Percentiles rank a stretch among this genome's conserved stretches.
phyloP scores from a whole-genome alignment of 2,797 vertebrate genomes.

The Danio jaintianensis region DNA sequence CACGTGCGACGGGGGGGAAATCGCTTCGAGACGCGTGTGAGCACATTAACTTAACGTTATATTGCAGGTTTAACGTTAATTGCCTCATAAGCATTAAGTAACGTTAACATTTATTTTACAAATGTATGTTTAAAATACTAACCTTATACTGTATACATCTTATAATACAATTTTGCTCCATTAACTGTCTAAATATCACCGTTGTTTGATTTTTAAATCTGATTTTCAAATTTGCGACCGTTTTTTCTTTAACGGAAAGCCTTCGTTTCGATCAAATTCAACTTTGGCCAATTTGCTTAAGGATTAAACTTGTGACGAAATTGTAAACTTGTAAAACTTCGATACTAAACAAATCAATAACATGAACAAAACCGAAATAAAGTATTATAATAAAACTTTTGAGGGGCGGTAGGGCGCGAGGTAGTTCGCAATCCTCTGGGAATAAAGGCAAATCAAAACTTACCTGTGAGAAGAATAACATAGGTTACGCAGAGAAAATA shows the following conservation, averaged over 20 bases:
- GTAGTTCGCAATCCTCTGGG: not conserved
- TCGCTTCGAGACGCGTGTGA: no score
- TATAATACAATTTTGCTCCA: no score
- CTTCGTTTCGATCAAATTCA: not conserved
- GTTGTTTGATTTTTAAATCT: not conserved
- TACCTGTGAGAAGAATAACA: constrained; percentile 70
- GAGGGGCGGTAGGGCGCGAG: not conserved
- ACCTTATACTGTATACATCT: no score
- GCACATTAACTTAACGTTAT: no score
- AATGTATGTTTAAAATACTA: no score
- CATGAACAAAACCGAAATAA: not conserved
- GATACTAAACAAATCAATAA: not conserved
- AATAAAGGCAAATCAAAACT: constrained; percentile 66
- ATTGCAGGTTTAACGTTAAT: no score
- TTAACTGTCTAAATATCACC: not conserved
- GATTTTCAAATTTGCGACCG: not conserved
- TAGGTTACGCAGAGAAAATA: constrained; percentile 57
- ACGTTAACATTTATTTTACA: no score
- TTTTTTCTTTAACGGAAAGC: not conserved
- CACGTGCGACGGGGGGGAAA: no score
- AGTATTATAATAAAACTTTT: not conserved
- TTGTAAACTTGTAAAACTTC: not conserved
- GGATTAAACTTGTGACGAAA: not conserved
- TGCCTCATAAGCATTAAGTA: no score
- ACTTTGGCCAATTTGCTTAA: not conserved